phyloP scores from a whole-genome alignment of 2,113 vertebrate species.

The Chloebia gouldiae region DNA sequence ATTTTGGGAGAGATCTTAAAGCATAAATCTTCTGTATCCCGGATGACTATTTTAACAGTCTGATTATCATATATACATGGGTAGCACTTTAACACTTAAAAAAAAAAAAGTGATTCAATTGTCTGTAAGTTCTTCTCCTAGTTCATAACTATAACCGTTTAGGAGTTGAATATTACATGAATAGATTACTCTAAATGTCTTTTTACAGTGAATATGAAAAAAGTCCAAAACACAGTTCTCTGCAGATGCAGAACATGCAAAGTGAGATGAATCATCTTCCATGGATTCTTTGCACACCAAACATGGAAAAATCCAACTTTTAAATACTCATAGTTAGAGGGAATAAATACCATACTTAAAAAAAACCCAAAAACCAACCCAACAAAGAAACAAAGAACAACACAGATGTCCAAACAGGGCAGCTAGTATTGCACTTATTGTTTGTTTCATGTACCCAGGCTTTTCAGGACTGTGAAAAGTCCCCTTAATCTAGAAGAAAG shows the following conservation, averaged over 20 bases:
- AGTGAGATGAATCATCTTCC: not conserved
- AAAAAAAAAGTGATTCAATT: not conserved
- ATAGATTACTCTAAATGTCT: not conserved
- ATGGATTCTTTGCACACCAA: not conserved
- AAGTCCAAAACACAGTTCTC: not conserved
- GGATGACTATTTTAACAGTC: not conserved
- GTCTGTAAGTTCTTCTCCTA: not conserved
- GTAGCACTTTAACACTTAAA: not conserved
- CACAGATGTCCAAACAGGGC: not conserved
- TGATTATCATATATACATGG: not conserved
- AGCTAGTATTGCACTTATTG: not conserved
- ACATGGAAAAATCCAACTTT: not conserved
- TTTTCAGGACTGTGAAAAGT: not conserved
- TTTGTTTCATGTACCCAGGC: accelerated
- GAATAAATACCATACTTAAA: not conserved
- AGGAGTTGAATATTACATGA: not conserved
- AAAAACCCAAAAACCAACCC: not conserved
- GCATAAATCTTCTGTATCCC: not conserved
- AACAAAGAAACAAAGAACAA: not conserved
- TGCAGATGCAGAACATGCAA: not conserved
- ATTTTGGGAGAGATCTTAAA: not conserved
- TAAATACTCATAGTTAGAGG: not conserved
- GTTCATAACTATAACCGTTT: not conserved
- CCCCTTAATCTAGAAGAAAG: not conserved
- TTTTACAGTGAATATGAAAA: not conserved